Percentiles rank a stretch among this genome's conserved stretches.
Evolutionary conservation across 2,113 vertebrate genomes (phyloP).

Genomic region (Narcine bancroftii): DNA sequence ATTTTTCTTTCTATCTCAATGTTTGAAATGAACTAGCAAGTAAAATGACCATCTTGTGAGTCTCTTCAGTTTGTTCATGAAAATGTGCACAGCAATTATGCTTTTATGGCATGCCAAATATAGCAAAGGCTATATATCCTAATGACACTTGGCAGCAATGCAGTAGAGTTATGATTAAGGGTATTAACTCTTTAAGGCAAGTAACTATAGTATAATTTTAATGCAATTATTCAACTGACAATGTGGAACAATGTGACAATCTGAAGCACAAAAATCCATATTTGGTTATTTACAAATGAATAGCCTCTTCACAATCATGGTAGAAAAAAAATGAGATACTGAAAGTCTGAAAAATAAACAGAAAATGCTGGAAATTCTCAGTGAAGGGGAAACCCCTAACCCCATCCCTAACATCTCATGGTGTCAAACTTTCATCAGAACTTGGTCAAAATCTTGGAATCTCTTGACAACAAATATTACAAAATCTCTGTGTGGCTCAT

Average conservation of each 20-base stretch:
- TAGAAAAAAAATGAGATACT: background rate
- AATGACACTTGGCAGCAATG: background rate
- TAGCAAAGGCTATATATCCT: background rate
- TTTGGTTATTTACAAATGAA: background rate
- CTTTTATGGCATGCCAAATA: background rate
- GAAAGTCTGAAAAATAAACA: no score
- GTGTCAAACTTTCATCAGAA: background rate
- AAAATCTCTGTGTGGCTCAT: no score
- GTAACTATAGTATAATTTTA: background rate
- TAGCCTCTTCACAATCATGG: background rate
- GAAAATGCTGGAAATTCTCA: no score
- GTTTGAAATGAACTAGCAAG: no score
- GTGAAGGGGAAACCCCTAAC: no score
- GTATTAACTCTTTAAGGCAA: background rate
- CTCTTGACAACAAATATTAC: background rate
- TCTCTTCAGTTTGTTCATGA: background rate
- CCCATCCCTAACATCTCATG: no score
- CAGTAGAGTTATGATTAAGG: background rate
- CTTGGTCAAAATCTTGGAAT: background rate
- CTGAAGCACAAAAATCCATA: background rate
- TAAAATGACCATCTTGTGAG: no score
- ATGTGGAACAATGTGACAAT: background rate
- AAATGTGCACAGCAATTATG: background rate
- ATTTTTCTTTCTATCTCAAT: no score
- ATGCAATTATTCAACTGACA: background rate